phyloP scores from a whole-genome alignment of 2,797 vertebrate species.

The Triplophysa bombifrons region DNA sequence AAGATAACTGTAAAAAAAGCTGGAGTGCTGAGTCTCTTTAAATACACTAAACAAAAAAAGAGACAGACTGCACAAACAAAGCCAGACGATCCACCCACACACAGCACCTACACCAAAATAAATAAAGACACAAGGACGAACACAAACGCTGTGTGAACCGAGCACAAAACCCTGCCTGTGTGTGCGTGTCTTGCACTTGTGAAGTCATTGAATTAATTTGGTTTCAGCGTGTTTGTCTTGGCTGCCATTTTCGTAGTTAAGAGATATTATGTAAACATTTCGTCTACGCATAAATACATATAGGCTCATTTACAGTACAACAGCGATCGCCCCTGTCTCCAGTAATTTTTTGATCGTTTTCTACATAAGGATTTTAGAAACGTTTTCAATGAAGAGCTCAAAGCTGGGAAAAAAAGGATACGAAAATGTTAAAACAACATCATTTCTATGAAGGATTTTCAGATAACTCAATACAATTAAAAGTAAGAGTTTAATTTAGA shows the following conservation, averaged over 20 bases:
- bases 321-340: not conserved
- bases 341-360: not conserved
- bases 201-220: constrained; percentile 59
- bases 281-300: constrained; percentile 55
- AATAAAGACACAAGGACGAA: constrained; percentile 51
- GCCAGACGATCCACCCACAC: constrained; percentile 57
- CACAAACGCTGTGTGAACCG: constrained; percentile 45
- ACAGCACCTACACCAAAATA: constrained; percentile 54
- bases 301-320: not conserved
- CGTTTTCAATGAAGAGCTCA: not conserved
- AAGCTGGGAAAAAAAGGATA: not conserved
- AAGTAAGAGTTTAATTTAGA: no score
- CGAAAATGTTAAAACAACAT: no score
- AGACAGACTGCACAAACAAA: constrained; percentile 48
- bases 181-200: constrained; percentile 18
- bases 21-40: constrained; percentile 56
- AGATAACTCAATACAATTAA: no score
- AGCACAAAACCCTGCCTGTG: not conserved
- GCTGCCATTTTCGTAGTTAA: not conserved
- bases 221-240: constrained; percentile 18
- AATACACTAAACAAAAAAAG: constrained; percentile 52
- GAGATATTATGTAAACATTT: not conserved
- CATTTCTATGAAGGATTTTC: no score
- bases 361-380: not conserved
- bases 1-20: constrained; percentile 26